Base-by-base conservation (phyloP, 1,140 invertebrate genomes). In the Drosophila prosaltans region DNA sequence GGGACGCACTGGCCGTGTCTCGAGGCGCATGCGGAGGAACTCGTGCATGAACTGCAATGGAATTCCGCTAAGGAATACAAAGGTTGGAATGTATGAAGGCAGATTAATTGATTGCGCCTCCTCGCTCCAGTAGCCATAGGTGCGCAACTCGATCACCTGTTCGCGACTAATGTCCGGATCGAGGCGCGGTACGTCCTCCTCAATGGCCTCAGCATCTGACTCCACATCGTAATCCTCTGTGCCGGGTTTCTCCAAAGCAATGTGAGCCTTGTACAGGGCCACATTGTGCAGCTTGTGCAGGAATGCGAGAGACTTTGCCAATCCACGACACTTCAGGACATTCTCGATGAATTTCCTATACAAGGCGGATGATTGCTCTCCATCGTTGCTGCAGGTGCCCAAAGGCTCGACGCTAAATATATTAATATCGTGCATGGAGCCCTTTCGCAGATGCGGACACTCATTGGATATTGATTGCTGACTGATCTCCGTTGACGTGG, bases 31-130 rank as follows among this genome's bases (percentile, higher is more conserved):
- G 36, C 94, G 93, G 36, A 98, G 93, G 92, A 97, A 98, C 92
- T 98, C 97, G 80, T 98, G 96, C 69, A 98, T 95, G 11, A 98
- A 95, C 92, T 98, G 97, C 74, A 98, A 91, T 16, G 97, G 96
- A 16, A 97, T 95, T 39, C 95, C 94, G 54, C 96, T 95, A 0
- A 98, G 93, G 89, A 98, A 97, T n/a, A 98, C 93, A 92, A 97
- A 98, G 48, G 95, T 94, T 28, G 95, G 94, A 77, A 95, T 94
- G 92, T 98, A 98, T 6, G 96, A 97, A 7, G 97, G 97, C 66
- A 98, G 93, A 71, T 95, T 94, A 91, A 98, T 94, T 8, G 94
- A 93, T 69, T 94, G 91, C 24, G 95, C 95, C 93, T 97, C 96
- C n/a, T 93, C 92, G 78, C 95, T 96, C 95, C 96, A 97, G 71